Percentiles rank a stretch among this genome's conserved stretches.
phyloP scores from a whole-genome alignment of 2,113 vertebrate genomes.

The Xenopus tropicalis region DNA sequence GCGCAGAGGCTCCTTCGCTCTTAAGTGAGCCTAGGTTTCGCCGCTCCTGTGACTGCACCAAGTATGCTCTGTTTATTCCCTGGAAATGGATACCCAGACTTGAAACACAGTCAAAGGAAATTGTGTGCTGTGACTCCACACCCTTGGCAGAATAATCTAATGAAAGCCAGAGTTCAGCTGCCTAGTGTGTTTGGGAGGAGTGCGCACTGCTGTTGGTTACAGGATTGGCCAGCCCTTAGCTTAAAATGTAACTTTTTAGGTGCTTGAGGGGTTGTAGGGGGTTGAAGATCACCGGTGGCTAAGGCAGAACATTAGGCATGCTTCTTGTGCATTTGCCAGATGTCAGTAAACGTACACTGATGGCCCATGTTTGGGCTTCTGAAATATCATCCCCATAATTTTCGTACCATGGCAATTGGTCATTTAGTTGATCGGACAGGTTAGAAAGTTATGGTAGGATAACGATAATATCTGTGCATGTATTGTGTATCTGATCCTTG shows the following conservation, averaged over 20 bases:
- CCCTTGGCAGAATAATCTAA: slow-evolving; percentile 24
- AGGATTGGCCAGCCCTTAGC: background rate
- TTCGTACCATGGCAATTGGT: too few relatives aligned
- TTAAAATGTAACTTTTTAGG: background rate
- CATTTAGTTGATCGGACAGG: too few relatives aligned
- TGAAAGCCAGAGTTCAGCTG: slow-evolving; percentile 25
- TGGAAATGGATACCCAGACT: slow-evolving; percentile 31
- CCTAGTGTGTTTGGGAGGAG: background rate
- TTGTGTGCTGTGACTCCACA: slow-evolving; percentile 30
- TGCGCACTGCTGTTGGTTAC: background rate
- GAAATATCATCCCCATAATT: too few relatives aligned
- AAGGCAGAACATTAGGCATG: too few relatives aligned
- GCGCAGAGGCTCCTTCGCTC: background rate
- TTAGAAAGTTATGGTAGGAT: too few relatives aligned
- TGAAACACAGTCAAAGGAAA: slow-evolving; percentile 24
- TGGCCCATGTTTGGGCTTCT: too few relatives aligned
- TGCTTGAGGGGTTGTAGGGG: background rate
- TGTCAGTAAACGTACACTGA: too few relatives aligned
- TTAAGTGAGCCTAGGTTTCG: background rate
- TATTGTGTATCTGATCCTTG: too few relatives aligned
- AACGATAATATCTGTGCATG: too few relatives aligned
- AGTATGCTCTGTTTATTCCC: slow-evolving; percentile 14
- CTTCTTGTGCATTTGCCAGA: too few relatives aligned
- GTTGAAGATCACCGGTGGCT: background rate
- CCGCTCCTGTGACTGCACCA: slow-evolving; percentile 16